Conservation (phyloP, 1,140 invertebrate genomes). For the Penaeus chinensis region DNA sequence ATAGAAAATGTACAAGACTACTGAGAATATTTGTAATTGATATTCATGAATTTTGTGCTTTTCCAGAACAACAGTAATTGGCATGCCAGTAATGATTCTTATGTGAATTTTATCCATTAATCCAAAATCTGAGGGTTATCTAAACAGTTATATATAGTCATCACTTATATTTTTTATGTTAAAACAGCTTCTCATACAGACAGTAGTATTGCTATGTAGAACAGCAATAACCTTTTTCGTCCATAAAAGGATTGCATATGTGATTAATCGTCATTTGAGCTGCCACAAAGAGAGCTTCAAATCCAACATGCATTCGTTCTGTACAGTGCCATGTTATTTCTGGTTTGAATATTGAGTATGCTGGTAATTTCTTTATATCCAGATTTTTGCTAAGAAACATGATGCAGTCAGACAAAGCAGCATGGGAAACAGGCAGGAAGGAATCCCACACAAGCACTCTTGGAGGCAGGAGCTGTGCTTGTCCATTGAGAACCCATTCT, state of each 20-base stretch:
- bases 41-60: too few relatives aligned
- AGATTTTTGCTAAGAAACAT: conserved; percentile 5
- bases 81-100: too few relatives aligned
- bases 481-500: conserved; percentile 42
- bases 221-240: conserved; percentile 28
- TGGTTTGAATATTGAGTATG: background rate
- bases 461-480: conserved; percentile 12
- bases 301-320: conserved; percentile 38
- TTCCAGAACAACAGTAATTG: too few relatives aligned
- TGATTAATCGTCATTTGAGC: conserved; percentile 51
- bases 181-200: too few relatives aligned
- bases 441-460: conserved; percentile 44
- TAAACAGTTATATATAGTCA: too few relatives aligned
- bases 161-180: too few relatives aligned
- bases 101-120: too few relatives aligned
- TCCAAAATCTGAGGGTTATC: too few relatives aligned
- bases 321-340: conserved; percentile 29
- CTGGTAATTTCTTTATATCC: background rate
- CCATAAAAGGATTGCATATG: conserved; percentile 38
- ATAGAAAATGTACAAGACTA: too few relatives aligned
- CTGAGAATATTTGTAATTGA: too few relatives aligned
- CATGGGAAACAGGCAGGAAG: conserved; percentile 41
- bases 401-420: conserved; percentile 26
- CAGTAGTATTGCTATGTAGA: background rate
- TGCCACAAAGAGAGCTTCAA: conserved; percentile 41